A percentile compares a stretch with the other conserved stretches of the same genome.
Evolutionary conservation across 2,797 vertebrate species (phyloP).

Genomic region (Acanthopagrus latus): DNA sequence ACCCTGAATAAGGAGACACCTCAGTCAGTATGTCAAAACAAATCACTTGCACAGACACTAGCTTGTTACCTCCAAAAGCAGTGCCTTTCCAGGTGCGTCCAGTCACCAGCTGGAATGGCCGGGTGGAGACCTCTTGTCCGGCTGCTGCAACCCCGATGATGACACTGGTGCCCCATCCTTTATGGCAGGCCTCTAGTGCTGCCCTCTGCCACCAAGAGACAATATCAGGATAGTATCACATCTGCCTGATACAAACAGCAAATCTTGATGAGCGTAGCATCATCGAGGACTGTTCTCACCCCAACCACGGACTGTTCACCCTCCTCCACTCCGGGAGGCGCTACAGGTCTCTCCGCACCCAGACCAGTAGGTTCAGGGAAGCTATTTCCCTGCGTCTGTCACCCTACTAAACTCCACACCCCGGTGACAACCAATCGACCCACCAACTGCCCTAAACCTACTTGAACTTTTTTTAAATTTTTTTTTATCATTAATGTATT

Average conservation of each 20-base stretch:
- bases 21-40: not conserved
- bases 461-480: too few relatives aligned
- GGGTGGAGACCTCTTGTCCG: conserved; percentile 91
- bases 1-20: not conserved
- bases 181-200: conserved; percentile 93
- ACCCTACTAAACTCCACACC: too few relatives aligned
- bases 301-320: too few relatives aligned
- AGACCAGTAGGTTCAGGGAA: too few relatives aligned
- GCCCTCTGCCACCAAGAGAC: conserved; percentile 84
- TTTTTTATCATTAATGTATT: not conserved
- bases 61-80: conserved; percentile 89
- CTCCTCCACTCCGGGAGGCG: too few relatives aligned
- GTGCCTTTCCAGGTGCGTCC: conserved; percentile 95
- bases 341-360: too few relatives aligned
- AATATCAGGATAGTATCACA: not conserved
- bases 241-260: not conserved
- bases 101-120: conserved; percentile 94
- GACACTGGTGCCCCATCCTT: conserved; percentile 94
- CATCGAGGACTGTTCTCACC: too few relatives aligned
- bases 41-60: not conserved
- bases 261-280: too few relatives aligned
- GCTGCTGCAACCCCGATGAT: conserved; percentile 91
- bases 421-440: too few relatives aligned
- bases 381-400: too few relatives aligned
- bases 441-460: too few relatives aligned